Conservation (phyloP, 92 coral and sea anemone genomes). For the Pocillopora meandrina region DNA sequence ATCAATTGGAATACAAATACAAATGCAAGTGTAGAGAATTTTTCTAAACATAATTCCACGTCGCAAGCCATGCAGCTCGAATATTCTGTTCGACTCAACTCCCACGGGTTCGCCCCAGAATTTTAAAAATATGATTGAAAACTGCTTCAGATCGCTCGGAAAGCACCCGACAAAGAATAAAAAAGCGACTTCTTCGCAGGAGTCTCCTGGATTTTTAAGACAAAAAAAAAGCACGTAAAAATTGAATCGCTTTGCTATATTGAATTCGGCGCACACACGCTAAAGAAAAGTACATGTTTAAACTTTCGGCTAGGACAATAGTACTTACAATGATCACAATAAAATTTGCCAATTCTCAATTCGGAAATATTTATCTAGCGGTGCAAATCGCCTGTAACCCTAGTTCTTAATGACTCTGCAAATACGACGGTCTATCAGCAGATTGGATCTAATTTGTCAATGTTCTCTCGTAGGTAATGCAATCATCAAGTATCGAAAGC, state of each 20-base stretch:
- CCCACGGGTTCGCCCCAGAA: conserved; percentile 39
- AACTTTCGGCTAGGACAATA: conserved; percentile 63
- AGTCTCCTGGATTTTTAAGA: conserved; percentile 16
- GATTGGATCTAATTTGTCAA: conserved; percentile 72
- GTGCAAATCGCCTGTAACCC: conserved; percentile 85
- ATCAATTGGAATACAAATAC: conserved; percentile 56
- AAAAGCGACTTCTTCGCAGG: background rate
- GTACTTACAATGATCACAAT: conserved; percentile 71
- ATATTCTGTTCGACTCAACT: conserved; percentile 1
- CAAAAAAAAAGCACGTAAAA: conserved; percentile 11
- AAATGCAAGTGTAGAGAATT: conserved; percentile 1
- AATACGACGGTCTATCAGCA: conserved; percentile 61
- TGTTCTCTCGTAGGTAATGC: conserved; percentile 62
- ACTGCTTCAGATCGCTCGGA: conserved; percentile 45
- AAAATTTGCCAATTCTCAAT: conserved; percentile 62
- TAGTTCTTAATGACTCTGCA: conserved; percentile 81
- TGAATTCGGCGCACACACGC: conserved; percentile 28
- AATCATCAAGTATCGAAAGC: conserved; percentile 47
- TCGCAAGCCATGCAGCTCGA: background rate
- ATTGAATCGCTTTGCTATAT: conserved; percentile 24
- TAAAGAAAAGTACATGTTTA: conserved; percentile 40
- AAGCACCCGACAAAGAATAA: conserved; percentile 19
- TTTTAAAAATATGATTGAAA: conserved; percentile 23
- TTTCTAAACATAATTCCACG: conserved; percentile 39
- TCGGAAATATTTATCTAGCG: conserved; percentile 86